Evolutionary conservation across 2,113 vertebrate genomes (phyloP), one percentile per base, ranked within the genome.

Genomic region (Corynorhinus townsendii): DNA sequence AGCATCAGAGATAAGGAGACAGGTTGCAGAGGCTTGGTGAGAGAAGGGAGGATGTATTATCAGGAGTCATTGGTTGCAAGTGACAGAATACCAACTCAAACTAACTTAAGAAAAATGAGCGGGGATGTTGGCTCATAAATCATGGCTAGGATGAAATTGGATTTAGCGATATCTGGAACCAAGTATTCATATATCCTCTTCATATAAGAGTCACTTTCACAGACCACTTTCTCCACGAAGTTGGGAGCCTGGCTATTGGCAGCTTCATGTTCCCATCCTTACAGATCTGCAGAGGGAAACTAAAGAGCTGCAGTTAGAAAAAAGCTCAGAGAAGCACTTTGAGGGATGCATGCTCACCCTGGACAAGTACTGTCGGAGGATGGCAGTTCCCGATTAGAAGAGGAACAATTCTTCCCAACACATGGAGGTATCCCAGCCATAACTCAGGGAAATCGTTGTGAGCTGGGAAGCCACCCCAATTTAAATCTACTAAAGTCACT

Each of bases 91-190:
- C n/a, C 68, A 86, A 69, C n/a, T 56, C 47, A 43, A 86, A 45
- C 11, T n/a, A 68, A 91, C 45, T n/a, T 84, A 35, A 76, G 84
- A 71, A 68, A 95, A 88, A 38, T 2, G 10, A 75, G 49, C n/a
- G 1, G 1, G 11, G 28, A 14, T 30, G 11, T 73, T 56, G 38
- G 24, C 30, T 73, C 2, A 43, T 81, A 91, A 91, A 35, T 77
- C 33, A 71, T 17, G 33, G 52, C 54, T 38, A 79, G 19, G n/a
- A 47, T 84, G 28, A 82, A 86, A 47, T 19, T 49, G 15, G 16
- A 45, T 80, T 69, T 35, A 47, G 28, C n/a, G 7, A 26, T 66
- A 11, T 88, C 33, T 49, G 71, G 52, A 86, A 84, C 15, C n/a
- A 45, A 87, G 35, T 16, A n/a, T 4, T 69, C 4, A 2, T 28